Conservation (phyloP, 2,797 vertebrate species). For the Sebastes vulpes region DNA sequence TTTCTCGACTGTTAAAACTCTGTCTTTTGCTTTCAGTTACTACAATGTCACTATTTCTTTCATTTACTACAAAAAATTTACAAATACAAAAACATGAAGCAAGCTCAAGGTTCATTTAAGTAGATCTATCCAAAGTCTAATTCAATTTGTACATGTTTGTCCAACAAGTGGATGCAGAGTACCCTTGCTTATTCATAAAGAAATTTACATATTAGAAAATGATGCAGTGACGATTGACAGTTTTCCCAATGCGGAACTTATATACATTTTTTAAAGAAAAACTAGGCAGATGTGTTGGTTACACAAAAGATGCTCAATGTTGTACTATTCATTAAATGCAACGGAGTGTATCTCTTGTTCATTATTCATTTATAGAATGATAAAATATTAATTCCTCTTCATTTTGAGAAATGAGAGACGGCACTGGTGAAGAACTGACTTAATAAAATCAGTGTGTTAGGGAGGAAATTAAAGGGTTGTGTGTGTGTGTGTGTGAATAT, state of each 20-base stretch:
- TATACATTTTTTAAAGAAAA: background rate
- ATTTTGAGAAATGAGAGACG: background rate
- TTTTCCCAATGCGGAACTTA: background rate
- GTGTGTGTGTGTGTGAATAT: background rate
- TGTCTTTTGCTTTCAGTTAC: background rate
- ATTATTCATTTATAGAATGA: slow-evolving; percentile 9
- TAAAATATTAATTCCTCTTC: slow-evolving; percentile 13
- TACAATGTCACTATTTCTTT: background rate
- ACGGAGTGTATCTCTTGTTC: background rate
- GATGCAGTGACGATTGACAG: background rate
- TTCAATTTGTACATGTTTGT: background rate
- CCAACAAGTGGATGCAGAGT: background rate
- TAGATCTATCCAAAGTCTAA: background rate
- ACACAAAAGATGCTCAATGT: background rate
- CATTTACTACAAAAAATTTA: background rate
- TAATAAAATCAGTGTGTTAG: background rate
- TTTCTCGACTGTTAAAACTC: background rate
- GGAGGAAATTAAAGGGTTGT: background rate
- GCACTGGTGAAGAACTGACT: background rate
- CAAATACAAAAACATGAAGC: background rate
- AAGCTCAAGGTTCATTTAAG: background rate
- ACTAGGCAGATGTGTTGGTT: background rate
- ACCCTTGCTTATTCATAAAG: background rate
- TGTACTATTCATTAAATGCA: background rate
- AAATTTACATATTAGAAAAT: background rate